These are phyloP conservation scores for Eumacrocentrus americanus DNA, from an alignment of 2,888 invertebrate genomes.

Conservation along the genomic window DNA sequence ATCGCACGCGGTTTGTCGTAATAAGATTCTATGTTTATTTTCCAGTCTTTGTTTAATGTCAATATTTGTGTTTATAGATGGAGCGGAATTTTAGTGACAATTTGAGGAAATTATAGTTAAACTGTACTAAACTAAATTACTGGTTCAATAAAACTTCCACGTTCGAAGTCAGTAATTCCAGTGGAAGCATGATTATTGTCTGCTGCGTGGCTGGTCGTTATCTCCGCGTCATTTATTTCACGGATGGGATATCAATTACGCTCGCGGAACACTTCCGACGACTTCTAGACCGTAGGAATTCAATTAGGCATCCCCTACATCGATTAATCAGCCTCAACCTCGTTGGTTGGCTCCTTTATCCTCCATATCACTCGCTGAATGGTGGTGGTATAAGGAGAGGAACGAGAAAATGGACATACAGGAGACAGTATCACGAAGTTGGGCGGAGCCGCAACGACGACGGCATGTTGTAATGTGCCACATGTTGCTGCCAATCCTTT, in stretches of 20 bases:
- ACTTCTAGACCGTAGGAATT: slow-evolving; percentile 29
- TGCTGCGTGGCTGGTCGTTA: background rate
- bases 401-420: slow-evolving; percentile 1
- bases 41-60: slow-evolving; percentile 1
- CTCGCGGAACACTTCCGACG: background rate
- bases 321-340: slow-evolving; percentile 35
- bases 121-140: no score
- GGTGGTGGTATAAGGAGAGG: slow-evolving; percentile 1
- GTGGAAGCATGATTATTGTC: background rate
- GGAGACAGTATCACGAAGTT: slow-evolving; percentile 8
- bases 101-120: no score
- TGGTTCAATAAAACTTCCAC: no score
- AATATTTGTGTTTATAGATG: background rate
- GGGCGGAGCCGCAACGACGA: slow-evolving; percentile 29
- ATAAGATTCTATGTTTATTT: slow-evolving; percentile 6
- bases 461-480: slow-evolving; percentile 47
- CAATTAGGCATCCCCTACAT: slow-evolving; percentile 34
- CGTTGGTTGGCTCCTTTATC: slow-evolving; percentile 24
- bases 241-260: background rate
- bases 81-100: no score
- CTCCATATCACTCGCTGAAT: background rate
- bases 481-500: slow-evolving; percentile 47
- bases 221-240: background rate
- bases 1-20: no score
- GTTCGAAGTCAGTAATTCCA: no score